Conservation (phyloP, 2,797 vertebrate species). For the Lacerta agilis region DNA sequence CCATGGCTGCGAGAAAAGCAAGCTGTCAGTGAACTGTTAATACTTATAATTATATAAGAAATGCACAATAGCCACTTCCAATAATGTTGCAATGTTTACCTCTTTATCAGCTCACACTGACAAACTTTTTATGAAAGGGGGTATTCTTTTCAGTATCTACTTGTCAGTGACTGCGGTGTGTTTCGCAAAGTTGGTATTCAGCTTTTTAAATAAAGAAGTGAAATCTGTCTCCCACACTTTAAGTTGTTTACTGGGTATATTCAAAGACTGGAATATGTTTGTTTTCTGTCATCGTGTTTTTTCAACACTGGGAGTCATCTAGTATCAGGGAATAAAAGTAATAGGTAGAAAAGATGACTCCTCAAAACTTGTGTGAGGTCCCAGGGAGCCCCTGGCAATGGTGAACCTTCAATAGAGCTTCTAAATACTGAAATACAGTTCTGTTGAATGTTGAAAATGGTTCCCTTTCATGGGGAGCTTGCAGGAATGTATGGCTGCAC, state of each 20-base stretch:
- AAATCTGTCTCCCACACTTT: background rate
- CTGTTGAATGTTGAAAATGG: too few relatives aligned
- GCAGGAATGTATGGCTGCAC: too few relatives aligned
- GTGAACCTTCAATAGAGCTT: too few relatives aligned
- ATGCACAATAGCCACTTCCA: slow-evolving; percentile 18
- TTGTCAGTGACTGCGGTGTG: background rate
- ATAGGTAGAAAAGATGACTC: too few relatives aligned
- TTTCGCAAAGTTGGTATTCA: background rate
- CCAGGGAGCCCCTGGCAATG: too few relatives aligned
- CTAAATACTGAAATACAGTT: background rate
- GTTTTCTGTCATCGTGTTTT: too few relatives aligned
- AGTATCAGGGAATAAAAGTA: background rate
- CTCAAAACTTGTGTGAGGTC: background rate
- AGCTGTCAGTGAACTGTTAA: slow-evolving; percentile 1
- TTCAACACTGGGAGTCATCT: too few relatives aligned
- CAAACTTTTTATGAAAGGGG: background rate
- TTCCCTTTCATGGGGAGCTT: too few relatives aligned
- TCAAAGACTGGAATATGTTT: background rate
- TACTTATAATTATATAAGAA: slow-evolving; percentile 39
- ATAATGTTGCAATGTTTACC: slow-evolving; percentile 18
- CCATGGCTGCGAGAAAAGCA: slow-evolving; percentile 39
- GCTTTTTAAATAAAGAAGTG: background rate
- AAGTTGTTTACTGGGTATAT: too few relatives aligned
- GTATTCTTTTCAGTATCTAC: background rate
- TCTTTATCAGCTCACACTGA: background rate